Conservation (phyloP, 2,113 vertebrate species). For the Polyodon spathula region DNA sequence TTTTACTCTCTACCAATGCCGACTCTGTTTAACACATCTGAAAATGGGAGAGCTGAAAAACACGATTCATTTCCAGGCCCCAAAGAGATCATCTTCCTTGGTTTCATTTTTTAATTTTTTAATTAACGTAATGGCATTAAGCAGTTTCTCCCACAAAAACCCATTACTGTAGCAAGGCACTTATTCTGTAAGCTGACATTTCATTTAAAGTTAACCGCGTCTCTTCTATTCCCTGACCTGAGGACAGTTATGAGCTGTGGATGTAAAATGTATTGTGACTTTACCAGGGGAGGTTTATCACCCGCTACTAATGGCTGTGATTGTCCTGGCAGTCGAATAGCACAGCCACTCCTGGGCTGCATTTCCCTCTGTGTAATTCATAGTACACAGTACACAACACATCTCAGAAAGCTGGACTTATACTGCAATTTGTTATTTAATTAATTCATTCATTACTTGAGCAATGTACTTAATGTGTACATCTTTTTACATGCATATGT, state of each 20-base stretch:
- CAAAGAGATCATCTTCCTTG: slow-evolving; percentile 62
- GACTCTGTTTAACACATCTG: slow-evolving; percentile 51
- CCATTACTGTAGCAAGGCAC: slow-evolving; percentile 39
- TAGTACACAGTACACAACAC: no score
- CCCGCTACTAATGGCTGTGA: not conserved
- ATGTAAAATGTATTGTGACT: slow-evolving; percentile 24
- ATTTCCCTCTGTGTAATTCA: no score
- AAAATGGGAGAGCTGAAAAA: slow-evolving; percentile 53
- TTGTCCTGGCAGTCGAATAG: slow-evolving; percentile 24
- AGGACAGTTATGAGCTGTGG: slow-evolving; percentile 19
- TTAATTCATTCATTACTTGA: no score
- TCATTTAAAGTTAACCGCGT: not conserved
- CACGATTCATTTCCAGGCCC: slow-evolving; percentile 52
- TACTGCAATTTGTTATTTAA: no score
- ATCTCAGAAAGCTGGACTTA: no score
- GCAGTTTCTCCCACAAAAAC: slow-evolving; percentile 38
- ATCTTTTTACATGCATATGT: no score
- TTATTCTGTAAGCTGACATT: slow-evolving; percentile 9
- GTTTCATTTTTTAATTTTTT: slow-evolving; percentile 65
- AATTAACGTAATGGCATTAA: slow-evolving; percentile 62
- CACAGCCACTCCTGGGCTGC: slow-evolving; percentile 32
- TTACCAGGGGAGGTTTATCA: slow-evolving; percentile 16
- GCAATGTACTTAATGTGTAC: no score
- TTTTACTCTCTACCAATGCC: slow-evolving; percentile 24
- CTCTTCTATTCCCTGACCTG: slow-evolving; percentile 7